A percentile compares a stretch with the other conserved stretches of the same genome.
Conservation (phyloP, 2,797 vertebrate genomes). For the Schizothorax lantsangensis region DNA sequence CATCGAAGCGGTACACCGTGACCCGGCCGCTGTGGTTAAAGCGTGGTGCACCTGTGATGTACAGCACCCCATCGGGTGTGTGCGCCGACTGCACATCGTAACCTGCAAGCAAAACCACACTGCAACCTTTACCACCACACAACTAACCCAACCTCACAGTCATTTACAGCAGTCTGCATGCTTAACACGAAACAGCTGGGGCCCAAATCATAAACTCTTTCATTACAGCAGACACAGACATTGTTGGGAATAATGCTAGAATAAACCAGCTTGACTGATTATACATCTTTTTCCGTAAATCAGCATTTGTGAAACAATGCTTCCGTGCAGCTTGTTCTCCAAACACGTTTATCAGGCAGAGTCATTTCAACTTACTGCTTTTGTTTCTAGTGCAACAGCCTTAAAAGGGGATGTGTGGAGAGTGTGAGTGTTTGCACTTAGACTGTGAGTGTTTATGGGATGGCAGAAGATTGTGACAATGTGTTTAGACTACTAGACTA, state of each 20-base stretch:
- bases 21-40: constrained; percentile 96
- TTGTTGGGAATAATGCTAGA: not conserved
- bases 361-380: constrained; percentile 3
- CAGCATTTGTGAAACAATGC: not conserved
- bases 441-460: constrained; percentile 53
- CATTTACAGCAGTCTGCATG: not conserved
- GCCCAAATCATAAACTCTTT: constrained; percentile 1
- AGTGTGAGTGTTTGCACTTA: constrained; percentile 2
- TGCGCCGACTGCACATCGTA: constrained; percentile 92
- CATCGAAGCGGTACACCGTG: constrained; percentile 84
- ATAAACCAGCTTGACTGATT: constrained; percentile 24
- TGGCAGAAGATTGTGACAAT: constrained; percentile 13
- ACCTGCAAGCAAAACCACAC: constrained; percentile 74
- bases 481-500: constrained; percentile 48
- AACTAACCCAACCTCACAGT: not conserved
- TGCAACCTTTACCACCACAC: not conserved
- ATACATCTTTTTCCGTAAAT: constrained; percentile 10
- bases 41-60: constrained; percentile 91
- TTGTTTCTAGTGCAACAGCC: constrained; percentile 36
- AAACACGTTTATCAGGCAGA: constrained; percentile 21
- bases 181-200: constrained; percentile 42
- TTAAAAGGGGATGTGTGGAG: constrained; percentile 57
- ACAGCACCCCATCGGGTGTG: constrained; percentile 80
- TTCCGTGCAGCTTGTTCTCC: constrained; percentile 6
- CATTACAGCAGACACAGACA: not conserved